Percentiles rank a stretch among this genome's conserved stretches.
phyloP scores from a whole-genome alignment of 2,888 invertebrate species.

The Alsophila aescularia region DNA sequence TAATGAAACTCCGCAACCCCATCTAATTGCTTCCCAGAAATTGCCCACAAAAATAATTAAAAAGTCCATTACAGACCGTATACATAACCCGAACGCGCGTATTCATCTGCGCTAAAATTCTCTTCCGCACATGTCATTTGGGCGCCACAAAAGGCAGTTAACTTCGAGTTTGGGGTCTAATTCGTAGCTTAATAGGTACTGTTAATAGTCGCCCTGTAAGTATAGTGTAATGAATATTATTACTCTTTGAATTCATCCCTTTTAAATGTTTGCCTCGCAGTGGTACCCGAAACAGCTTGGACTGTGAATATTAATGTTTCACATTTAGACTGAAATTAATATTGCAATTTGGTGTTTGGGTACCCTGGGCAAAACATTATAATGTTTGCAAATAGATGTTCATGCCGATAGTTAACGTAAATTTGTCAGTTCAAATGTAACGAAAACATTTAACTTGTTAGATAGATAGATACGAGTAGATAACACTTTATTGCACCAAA shows the following conservation, averaged over 20 bases:
- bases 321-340: not conserved
- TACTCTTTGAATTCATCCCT: constrained; percentile 48
- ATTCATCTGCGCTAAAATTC: constrained; percentile 43
- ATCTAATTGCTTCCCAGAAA: constrained; percentile 37
- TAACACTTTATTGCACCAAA: too few relatives aligned
- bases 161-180: constrained; percentile 62
- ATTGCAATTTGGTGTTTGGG: not conserved
- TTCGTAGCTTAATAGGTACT: constrained; percentile 74
- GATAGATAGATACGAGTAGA: too few relatives aligned
- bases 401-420: too few relatives aligned
- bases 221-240: constrained; percentile 77
- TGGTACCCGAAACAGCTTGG: constrained; percentile 18
- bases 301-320: constrained; percentile 18
- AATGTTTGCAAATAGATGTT: too few relatives aligned
- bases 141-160: constrained; percentile 68
- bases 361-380: too few relatives aligned
- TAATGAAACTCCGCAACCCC: constrained; percentile 36
- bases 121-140: constrained; percentile 62
- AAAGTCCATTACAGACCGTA: constrained; percentile 46
- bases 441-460: too few relatives aligned
- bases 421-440: too few relatives aligned
- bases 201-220: constrained; percentile 61
- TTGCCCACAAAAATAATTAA: constrained; percentile 50
- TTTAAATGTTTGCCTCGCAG: constrained; percentile 39
- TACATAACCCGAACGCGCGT: constrained; percentile 4